Percentiles rank a stretch among this genome's conserved stretches.
Conservation (phyloP, 2,797 vertebrate species). For the Furcifer pardalis region DNA sequence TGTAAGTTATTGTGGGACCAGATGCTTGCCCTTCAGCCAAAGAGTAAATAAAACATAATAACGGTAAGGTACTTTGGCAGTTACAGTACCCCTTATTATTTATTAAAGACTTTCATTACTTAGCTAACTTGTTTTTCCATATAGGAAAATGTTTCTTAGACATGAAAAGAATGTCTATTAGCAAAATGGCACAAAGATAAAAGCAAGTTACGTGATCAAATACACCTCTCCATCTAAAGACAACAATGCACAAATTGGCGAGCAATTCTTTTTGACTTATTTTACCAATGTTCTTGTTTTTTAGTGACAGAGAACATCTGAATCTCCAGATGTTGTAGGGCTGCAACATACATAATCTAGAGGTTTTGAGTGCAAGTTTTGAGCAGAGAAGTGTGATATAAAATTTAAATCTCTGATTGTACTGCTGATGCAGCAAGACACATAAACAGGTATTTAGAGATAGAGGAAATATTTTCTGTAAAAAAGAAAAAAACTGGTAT, state of each 20-base stretch:
- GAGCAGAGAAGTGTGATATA: too few species aligned
- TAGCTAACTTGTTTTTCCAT: conserved; percentile 27
- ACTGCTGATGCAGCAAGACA: background rate
- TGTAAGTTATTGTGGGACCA: conserved; percentile 44
- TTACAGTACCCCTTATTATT: conserved; percentile 56
- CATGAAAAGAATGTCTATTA: conserved; percentile 12
- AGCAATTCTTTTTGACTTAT: background rate
- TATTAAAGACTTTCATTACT: conserved; percentile 64
- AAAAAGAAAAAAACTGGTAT: too few species aligned
- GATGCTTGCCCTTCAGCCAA: conserved; percentile 43
- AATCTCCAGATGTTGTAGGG: background rate
- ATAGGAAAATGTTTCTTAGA: background rate
- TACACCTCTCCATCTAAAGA: background rate
- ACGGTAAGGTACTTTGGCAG: conserved; percentile 39
- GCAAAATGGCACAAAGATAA: conserved; percentile 22
- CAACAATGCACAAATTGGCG: background rate
- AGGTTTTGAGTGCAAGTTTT: background rate
- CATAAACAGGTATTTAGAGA: background rate
- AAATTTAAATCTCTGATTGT: too few species aligned
- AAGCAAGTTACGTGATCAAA: background rate
- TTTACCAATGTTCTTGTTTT: background rate
- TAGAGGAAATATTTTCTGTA: background rate
- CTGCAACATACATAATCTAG: background rate
- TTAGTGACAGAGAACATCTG: background rate
- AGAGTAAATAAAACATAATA: conserved; percentile 56